A percentile compares a stretch with the other conserved stretches of the same genome.
phyloP scores from a whole-genome alignment of 2,888 invertebrate species.

The Eilema depressum region DNA sequence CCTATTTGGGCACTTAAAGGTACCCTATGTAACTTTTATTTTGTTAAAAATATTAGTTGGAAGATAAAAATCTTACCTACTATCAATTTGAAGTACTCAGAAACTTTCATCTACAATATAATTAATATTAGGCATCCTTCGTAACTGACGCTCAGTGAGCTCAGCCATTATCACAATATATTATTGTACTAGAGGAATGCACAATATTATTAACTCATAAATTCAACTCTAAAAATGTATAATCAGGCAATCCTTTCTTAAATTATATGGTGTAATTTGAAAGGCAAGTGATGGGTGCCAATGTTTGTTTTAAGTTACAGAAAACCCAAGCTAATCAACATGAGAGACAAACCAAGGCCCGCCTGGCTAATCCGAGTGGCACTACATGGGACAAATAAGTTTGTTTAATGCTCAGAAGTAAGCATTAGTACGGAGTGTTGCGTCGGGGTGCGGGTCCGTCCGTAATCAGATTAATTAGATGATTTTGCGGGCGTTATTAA shows the following conservation, averaged over 20 bases:
- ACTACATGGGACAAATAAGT: constrained; percentile 78
- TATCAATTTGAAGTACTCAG: neutral
- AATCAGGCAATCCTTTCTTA: constrained; percentile 14
- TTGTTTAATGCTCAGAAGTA: constrained; percentile 78
- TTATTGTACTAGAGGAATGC: no score
- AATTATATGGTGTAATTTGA: constrained; percentile 49
- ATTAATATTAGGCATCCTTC: no score
- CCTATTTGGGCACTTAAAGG: neutral
- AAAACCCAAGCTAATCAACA: constrained; percentile 60
- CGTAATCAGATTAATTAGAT: constrained; percentile 85
- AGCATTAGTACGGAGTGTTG: constrained; percentile 79
- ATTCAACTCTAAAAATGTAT: neutral
- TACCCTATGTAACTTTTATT: neutral
- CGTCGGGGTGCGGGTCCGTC: constrained; percentile 72
- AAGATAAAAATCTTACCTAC: no score
- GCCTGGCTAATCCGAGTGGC: constrained; percentile 72
- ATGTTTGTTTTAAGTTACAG: constrained; percentile 58
- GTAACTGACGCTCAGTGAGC: neutral
- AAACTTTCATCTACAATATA: no score
- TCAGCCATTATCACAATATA: neutral
- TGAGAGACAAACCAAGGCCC: constrained; percentile 57
- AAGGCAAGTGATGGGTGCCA: constrained; percentile 56
- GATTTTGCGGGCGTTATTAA: constrained; percentile 85
- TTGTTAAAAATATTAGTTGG: neutral
- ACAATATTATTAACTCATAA: neutral